Percentiles rank a stretch among this genome's conserved stretches.
These are phyloP conservation scores for Ypsolopha sequella DNA, from an alignment of 2,888 invertebrate species.

Conservation along the genomic window DNA sequence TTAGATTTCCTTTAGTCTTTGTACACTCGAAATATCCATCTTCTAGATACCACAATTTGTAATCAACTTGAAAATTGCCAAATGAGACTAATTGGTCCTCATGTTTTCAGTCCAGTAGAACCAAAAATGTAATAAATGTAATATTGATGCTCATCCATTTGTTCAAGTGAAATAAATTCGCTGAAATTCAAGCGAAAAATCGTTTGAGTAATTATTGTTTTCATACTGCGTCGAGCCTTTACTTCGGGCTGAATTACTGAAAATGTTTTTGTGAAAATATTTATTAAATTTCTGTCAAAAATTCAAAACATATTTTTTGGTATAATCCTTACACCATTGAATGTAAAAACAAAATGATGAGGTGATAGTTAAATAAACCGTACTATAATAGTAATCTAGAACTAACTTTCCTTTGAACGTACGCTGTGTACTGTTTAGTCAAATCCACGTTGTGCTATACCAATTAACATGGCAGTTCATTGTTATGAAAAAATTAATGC, in stretches of 20 bases:
- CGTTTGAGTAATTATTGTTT: conserved; percentile 11
- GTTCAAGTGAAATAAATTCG: conserved; percentile 51
- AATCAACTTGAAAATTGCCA: no score
- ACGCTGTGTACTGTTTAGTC: no score
- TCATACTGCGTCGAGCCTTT: not conserved
- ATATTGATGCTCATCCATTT: conserved; percentile 43
- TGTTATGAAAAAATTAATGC: no score
- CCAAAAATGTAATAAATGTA: conserved; percentile 22
- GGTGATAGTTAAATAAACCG: not conserved
- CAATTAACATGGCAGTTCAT: no score
- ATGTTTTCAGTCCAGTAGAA: not conserved
- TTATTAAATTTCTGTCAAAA: not conserved
- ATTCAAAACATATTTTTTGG: not conserved
- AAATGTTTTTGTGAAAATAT: not conserved
- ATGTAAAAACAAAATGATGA: not conserved
- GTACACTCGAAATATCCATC: no score
- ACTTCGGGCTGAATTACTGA: not conserved
- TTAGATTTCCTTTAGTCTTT: no score
- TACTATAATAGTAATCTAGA: not conserved
- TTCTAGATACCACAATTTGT: conserved; percentile 3
- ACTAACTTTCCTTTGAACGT: no score
- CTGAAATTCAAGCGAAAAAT: conserved; percentile 48
- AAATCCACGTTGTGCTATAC: no score
- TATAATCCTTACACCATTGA: not conserved
- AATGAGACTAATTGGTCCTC: not conserved